phyloP scores from a whole-genome alignment of 1,140 invertebrate genomes.

The Xylocopa sonorina region DNA sequence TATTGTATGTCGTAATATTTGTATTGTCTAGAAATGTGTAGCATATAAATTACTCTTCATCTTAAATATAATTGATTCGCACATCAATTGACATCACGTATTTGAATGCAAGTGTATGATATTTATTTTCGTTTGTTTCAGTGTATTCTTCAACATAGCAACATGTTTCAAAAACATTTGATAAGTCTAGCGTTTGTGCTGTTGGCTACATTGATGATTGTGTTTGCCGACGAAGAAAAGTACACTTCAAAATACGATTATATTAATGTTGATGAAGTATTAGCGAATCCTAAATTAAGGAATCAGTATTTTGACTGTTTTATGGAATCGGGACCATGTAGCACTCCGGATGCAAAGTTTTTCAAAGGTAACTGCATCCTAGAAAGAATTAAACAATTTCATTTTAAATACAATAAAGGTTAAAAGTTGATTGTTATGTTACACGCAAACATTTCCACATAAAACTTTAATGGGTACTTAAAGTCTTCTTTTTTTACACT shows the following conservation, averaged over 20 bases:
- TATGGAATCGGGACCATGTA: conserved; percentile 41
- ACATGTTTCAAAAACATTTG: background rate
- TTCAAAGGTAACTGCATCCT: conserved; percentile 47
- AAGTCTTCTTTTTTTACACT: too few species aligned
- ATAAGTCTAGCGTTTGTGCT: background rate
- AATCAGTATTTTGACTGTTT: conserved; percentile 55
- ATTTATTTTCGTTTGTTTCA: background rate
- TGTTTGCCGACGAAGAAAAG: background rate
- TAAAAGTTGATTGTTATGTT: background rate
- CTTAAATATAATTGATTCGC: too few species aligned
- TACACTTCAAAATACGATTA: conserved; percentile 54
- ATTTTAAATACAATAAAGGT: background rate
- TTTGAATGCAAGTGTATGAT: background rate
- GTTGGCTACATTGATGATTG: background rate
- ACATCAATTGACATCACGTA: too few species aligned
- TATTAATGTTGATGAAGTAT: conserved; percentile 53
- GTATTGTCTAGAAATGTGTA: too few species aligned
- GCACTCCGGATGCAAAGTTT: conserved; percentile 56
- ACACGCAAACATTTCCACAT: too few species aligned
- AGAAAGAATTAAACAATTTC: background rate
- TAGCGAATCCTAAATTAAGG: conserved; percentile 42
- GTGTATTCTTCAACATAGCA: background rate
- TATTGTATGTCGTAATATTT: too few species aligned
- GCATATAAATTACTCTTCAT: too few species aligned
- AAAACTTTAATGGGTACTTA: too few species aligned